Evolutionary conservation across 1,140 invertebrate species (phyloP).

Genomic region (Zaprionus lachaisei): DNA sequence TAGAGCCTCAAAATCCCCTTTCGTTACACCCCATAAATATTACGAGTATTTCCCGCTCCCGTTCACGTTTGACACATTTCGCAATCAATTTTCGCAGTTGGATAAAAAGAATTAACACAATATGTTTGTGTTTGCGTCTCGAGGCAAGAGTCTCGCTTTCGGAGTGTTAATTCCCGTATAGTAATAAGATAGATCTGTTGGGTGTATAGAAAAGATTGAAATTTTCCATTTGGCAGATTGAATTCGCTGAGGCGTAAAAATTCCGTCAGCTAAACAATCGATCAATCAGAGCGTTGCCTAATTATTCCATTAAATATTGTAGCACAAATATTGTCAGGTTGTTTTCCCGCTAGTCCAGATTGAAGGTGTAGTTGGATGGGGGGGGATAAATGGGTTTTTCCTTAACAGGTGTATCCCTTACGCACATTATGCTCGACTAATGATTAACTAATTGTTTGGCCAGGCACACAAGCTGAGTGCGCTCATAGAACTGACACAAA

Average conservation of each 20-base stretch:
- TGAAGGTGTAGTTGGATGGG: not conserved
- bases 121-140: not conserved
- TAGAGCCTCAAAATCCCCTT: not conserved
- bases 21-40: not conserved
- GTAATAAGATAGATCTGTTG: not conserved
- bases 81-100: slow-evolving; percentile 11
- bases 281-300: slow-evolving; percentile 1
- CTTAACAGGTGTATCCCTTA: slow-evolving; percentile 37
- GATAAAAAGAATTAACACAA: slow-evolving; percentile 10
- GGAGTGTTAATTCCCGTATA: not conserved
- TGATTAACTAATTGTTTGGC: slow-evolving; percentile 61
- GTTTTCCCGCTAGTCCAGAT: not conserved
- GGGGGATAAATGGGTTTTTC: slow-evolving; percentile 10
- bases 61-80: slow-evolving; percentile 4
- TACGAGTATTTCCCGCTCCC: not conserved
- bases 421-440: slow-evolving; percentile 48
- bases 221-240: not conserved
- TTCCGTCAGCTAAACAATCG: not conserved
- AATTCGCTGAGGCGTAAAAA: not conserved
- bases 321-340: not conserved
- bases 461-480: slow-evolving; percentile 23
- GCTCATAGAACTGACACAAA: slow-evolving; percentile 27
- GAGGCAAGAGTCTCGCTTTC: not conserved
- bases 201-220: slow-evolving; percentile 1
- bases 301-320: slow-evolving; percentile 13